phyloP scores from a whole-genome alignment of 2,888 invertebrate genomes.

The Ophioninae sp. region DNA sequence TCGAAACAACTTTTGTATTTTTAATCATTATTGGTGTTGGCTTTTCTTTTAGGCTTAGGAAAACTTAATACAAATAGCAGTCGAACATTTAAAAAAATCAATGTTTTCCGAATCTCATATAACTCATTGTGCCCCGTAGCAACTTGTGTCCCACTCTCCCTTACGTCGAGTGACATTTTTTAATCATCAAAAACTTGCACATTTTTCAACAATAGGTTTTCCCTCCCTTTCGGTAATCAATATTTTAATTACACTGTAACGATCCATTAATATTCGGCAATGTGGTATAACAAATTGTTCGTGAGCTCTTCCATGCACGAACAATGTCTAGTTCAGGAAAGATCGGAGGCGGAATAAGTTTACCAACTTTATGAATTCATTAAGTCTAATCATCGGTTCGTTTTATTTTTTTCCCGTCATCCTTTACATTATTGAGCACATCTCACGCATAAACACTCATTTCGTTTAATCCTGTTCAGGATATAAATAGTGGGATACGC shows the following conservation, averaged over 20 bases:
- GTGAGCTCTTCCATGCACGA: constrained; percentile 37
- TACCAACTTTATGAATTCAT: constrained; percentile 50
- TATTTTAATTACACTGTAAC: constrained; percentile 23
- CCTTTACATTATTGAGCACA: neutral
- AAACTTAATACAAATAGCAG: too few species aligned
- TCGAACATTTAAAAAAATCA: too few species aligned
- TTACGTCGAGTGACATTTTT: neutral
- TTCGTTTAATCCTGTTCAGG: neutral
- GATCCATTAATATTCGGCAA: constrained; percentile 39
- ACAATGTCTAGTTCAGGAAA: constrained; percentile 2
- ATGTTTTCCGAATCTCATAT: too few species aligned
- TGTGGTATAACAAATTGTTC: constrained; percentile 23
- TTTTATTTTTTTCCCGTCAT: neutral
- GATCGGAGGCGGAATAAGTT: constrained; percentile 26
- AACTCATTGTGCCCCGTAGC: too few species aligned
- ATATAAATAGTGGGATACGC: neutral
- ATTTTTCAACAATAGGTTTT: neutral
- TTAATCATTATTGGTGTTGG: neutral
- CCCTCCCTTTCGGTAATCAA: too few species aligned
- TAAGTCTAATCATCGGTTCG: constrained; percentile 28
- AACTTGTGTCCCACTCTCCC: too few species aligned
- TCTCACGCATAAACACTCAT: neutral
- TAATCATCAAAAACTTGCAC: neutral
- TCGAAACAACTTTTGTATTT: too few species aligned
- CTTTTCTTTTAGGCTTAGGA: neutral